Evolutionary conservation across 1,140 invertebrate species (phyloP), one percentile per base, ranked within the genome.

Genomic region (Drosophila nebulosa): DNA sequence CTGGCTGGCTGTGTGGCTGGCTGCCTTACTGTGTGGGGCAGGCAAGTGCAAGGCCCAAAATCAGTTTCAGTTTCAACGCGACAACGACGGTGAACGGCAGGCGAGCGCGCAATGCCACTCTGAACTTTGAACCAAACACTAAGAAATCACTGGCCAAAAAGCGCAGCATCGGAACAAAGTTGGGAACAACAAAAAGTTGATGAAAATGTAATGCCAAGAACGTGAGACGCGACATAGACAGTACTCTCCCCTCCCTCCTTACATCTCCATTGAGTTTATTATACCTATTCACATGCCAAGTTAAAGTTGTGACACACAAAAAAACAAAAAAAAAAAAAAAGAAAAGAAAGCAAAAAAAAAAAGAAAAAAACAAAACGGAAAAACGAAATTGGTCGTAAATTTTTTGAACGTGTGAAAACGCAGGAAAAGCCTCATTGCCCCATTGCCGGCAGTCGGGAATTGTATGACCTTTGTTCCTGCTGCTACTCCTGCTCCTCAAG

Each of bases 381-480:
- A 46, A 46, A 46, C 39, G 39, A 46, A 85, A 55, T 67, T 64
- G 69, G 83, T 88, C 81, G 83, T 86, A 86, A 88, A 86, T 86
- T 85, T 86, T 46, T 75, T 74, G 64, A 74, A 88, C 83, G 81
- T 86, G 81, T 86, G 81, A 86, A 86, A 86, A 86, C 78, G 81
- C 81, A 86, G 81, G 81, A 86, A 86, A 81, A 86, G 83, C 74
- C 81, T 88, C 78, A 75, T 86, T 85, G 80, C 78, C 80, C 69
- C 81, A 80, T 85, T 86, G 81, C 78, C 81, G 83, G 81, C 78
- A 55, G 67, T 53, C 64, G 69, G 72, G 75, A 86, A 86, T 86
- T 86, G 81, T 78, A 88, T 78, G 78, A 59, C 62, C 66, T 64
- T 85, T 85, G 72, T 56, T 59, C 18, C 32, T 58, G 70, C 65